phyloP scores from a whole-genome alignment of 2,113 vertebrate genomes.

The Irena cyanogastra region DNA sequence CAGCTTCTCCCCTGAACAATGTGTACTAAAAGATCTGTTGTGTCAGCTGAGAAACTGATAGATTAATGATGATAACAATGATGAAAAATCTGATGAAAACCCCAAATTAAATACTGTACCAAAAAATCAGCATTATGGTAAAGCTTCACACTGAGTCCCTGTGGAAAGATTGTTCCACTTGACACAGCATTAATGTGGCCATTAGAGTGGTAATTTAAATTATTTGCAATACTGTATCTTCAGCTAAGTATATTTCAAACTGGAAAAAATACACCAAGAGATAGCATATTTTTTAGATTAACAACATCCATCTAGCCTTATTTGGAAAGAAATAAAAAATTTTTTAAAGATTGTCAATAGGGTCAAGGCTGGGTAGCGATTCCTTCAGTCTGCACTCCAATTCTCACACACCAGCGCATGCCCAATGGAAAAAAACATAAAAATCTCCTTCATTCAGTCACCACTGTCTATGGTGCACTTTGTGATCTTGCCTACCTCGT shows the following conservation, averaged over 20 bases:
- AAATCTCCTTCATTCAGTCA: neutral
- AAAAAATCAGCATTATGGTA: neutral
- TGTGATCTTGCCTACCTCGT: neutral
- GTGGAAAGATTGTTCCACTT: neutral
- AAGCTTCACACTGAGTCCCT: neutral
- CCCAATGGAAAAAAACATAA: neutral
- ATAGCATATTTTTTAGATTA: neutral
- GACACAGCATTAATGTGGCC: neutral
- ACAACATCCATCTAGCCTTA: neutral
- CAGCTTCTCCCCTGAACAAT: neutral
- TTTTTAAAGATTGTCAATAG: neutral
- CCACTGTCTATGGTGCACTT: accelerated
- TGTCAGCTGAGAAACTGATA: neutral
- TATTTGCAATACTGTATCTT: neutral
- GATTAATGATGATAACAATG: neutral
- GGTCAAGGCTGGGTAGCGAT: accelerated
- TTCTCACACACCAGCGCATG: accelerated
- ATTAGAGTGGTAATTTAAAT: neutral
- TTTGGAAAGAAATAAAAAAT: neutral
- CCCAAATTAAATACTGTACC: neutral
- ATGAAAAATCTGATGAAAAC: neutral
- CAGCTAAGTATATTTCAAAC: neutral
- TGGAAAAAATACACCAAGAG: neutral
- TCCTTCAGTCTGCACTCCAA: too few species aligned
- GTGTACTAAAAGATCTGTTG: neutral